A percentile compares a stretch with the other conserved stretches of the same genome.
Evolutionary conservation across 2,888 invertebrate species (phyloP).

Genomic region (Minunthozetes semirufus): DNA sequence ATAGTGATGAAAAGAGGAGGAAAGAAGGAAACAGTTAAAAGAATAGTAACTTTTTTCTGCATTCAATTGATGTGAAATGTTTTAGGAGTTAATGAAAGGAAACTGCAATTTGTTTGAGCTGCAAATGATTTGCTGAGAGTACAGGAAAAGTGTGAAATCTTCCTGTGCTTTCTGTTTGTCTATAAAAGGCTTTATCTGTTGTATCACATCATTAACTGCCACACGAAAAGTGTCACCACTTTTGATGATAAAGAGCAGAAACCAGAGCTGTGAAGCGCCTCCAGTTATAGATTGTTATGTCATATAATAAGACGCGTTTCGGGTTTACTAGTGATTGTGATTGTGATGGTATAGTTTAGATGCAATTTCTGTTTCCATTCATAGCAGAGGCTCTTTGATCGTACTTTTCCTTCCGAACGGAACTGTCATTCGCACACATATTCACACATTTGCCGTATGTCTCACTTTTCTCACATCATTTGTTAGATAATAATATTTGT

Average conservation of each 20-base stretch:
- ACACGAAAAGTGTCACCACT: slow-evolving; percentile 9
- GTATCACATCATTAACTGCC: slow-evolving; percentile 19
- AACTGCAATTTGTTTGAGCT: background rate
- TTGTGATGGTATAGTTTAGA: background rate
- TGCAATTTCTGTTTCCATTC: slow-evolving; percentile 6
- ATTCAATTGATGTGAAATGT: background rate
- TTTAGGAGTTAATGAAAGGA: background rate
- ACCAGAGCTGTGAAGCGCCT: background rate
- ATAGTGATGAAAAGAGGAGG: background rate
- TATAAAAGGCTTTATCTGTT: background rate
- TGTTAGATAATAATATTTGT: slow-evolving; percentile 4
- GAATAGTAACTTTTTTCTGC: background rate
- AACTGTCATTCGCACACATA: background rate
- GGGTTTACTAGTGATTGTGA: no score
- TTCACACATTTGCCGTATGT: background rate
- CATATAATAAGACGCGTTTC: background rate
- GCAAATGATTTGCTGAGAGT: no score
- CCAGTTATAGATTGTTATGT: background rate
- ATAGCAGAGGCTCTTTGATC: background rate
- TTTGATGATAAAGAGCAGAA: background rate
- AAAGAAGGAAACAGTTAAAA: slow-evolving; percentile 16
- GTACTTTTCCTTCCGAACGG: background rate
- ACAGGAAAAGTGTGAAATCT: background rate
- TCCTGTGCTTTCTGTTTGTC: no score
- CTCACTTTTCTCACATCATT: background rate